Evolutionary conservation across 2,888 invertebrate species (phyloP).

Genomic region (Siphlonurus alternatus): DNA sequence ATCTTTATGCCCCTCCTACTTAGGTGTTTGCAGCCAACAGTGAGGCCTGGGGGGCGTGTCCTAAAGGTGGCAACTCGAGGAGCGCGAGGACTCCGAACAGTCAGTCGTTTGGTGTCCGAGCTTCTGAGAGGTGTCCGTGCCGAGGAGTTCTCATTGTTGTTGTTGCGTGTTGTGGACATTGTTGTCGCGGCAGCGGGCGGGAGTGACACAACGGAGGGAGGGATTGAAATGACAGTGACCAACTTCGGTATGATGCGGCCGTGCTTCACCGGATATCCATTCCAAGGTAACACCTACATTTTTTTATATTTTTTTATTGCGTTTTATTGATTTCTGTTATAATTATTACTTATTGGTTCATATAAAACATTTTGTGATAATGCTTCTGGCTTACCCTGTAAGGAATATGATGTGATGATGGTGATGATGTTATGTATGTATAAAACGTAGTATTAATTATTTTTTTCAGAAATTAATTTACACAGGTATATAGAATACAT

Average conservation of each 20-base stretch:
- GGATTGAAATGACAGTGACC: constrained; percentile 28
- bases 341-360: too few relatives aligned
- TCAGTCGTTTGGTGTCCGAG: neutral
- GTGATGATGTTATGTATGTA: too few relatives aligned
- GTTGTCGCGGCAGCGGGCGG: neutral
- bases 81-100: neutral
- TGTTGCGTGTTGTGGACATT: neutral
- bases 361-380: too few relatives aligned
- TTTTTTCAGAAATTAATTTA: too few relatives aligned
- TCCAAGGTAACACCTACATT: constrained; percentile 27
- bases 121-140: too few relatives aligned
- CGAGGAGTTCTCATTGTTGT: too few relatives aligned
- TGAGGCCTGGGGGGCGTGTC: neutral
- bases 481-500: too few relatives aligned
- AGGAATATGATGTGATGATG: too few relatives aligned
- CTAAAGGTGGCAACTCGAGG: neutral
- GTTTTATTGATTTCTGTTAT: too few relatives aligned
- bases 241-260: constrained; percentile 33
- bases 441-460: too few relatives aligned
- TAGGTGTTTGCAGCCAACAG: neutral
- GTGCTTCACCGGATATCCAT: constrained; percentile 33
- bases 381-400: too few relatives aligned
- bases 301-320: neutral
- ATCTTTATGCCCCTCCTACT: neutral
- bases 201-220: neutral